Evolutionary conservation across 2,797 vertebrate species (phyloP).

Genomic region (Phaenicophaeus curvirostris): DNA sequence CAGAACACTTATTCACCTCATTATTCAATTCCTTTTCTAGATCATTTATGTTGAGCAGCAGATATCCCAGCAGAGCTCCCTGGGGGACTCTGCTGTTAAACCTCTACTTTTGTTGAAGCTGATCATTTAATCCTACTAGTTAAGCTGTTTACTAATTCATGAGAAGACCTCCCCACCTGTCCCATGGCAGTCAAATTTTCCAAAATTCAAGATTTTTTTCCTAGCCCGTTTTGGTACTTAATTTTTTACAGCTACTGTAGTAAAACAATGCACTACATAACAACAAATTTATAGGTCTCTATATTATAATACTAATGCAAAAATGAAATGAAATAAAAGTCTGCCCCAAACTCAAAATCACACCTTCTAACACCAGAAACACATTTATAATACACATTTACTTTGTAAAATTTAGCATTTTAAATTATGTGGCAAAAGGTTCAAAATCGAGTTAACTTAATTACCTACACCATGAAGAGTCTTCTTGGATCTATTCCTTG

Average conservation of each 20-base stretch:
- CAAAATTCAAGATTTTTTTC: not conserved
- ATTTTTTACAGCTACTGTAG: not conserved
- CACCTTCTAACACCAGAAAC: not conserved
- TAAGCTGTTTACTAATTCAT: conserved; percentile 36
- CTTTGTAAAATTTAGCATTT: not conserved
- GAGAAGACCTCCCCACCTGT: conserved; percentile 1
- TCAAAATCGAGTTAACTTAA: not conserved
- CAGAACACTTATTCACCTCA: conserved; percentile 12
- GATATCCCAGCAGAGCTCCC: conserved; percentile 29
- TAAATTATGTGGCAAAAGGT: not conserved
- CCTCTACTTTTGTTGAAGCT: conserved; percentile 47
- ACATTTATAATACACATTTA: not conserved
- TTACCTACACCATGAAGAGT: not conserved
- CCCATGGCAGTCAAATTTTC: not conserved
- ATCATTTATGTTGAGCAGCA: conserved; percentile 22
- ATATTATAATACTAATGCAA: not conserved
- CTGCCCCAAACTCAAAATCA: not conserved
- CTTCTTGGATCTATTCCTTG: not conserved
- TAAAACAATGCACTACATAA: not conserved
- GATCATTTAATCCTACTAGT: conserved; percentile 51
- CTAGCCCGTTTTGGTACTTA: not conserved
- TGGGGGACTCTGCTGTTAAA: conserved; percentile 28
- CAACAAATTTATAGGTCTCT: not conserved
- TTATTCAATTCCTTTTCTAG: conserved; percentile 30
- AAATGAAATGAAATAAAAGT: not conserved